Evolutionary conservation across 1,140 invertebrate species (phyloP), one percentile per base, ranked within the genome.

Genomic region (Tribolium castaneum): DNA sequence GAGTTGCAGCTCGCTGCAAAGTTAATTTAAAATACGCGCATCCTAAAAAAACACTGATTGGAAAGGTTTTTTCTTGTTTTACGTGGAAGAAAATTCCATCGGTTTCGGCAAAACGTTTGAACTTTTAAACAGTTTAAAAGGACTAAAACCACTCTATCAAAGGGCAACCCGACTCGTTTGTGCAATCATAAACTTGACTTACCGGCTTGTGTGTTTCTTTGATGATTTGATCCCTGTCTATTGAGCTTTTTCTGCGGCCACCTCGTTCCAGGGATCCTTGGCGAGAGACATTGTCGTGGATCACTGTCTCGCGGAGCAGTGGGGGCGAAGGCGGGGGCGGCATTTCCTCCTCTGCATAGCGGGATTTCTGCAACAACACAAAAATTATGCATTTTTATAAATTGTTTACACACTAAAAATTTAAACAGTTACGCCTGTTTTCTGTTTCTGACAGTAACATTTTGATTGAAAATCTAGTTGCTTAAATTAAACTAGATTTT

Each of bases 241-340:
- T 45, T 3, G 82, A 82, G 34, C 78, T 82, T 80, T 82, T 85
- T 13, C 82, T 77, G 12, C 81, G 74, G 19, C 52, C 71, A 6
- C 71, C 75, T 30, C 82, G 76, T 75, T 86, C 85, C 76, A 86
- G 51, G 2, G 85, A 86, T 6, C 84, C 81, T 19, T 85, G 84
- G 30, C 82, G 82, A 6, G 84, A 82, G 6, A 83, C 39, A 10
- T 80, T 78, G 54, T 84, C 83, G 19, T 78, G 50, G 50, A 70
- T 34, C 5, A 77, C 51, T 5, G 80, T 77, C 56, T 83, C 84
- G 2, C 89, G 89, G 19, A 88, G 80, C 50, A 86, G 82, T 1
- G 89, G 88, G 34, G 90, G 89, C n/a, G 90, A 90, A 16, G 84
- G 89, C 22, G 89, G 89, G 0, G 89, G 88, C 74, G 89, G 89